Evolutionary conservation across 1,140 invertebrate species (phyloP).

Genomic region (Cherax quadricarinatus): DNA sequence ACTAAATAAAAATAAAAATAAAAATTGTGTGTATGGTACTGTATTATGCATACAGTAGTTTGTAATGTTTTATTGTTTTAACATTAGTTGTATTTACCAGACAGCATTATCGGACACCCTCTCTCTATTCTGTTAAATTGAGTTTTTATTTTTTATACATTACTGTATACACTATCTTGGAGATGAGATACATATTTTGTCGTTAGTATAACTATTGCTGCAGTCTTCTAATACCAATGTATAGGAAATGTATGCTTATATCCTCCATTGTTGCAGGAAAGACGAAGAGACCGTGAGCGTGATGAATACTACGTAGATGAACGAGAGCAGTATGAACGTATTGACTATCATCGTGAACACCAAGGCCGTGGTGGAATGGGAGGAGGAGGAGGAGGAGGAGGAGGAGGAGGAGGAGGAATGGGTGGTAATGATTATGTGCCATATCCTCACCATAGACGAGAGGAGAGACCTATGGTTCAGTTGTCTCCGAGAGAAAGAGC

Average conservation of each 20-base stretch:
- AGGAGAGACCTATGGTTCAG: constrained; percentile 29
- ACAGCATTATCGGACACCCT: no score
- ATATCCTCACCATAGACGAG: constrained; percentile 42
- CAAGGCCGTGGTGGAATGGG: constrained; percentile 12
- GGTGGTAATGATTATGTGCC: constrained; percentile 14
- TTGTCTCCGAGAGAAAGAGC: constrained; percentile 62
- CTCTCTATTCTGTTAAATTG: no score
- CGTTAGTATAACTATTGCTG: no score
- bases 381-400: not conserved
- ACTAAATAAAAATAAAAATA: no score
- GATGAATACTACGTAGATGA: constrained; percentile 64
- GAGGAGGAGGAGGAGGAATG: not conserved
- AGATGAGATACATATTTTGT: no score
- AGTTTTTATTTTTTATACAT: no score
- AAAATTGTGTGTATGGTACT: no score
- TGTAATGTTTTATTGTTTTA: no score
- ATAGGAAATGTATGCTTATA: not conserved
- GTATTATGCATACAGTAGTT: no score
- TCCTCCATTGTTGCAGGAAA: constrained; percentile 9
- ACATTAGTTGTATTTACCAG: no score
- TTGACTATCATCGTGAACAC: constrained; percentile 43
- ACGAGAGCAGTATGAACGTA: constrained; percentile 36
- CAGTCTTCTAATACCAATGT: no score
- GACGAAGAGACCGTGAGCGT: constrained; percentile 42
- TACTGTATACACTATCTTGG: no score